Percentiles rank a stretch among this genome's conserved stretches.
Evolutionary conservation across 2,797 vertebrate species (phyloP).

Genomic region (Xenopus petersii): DNA sequence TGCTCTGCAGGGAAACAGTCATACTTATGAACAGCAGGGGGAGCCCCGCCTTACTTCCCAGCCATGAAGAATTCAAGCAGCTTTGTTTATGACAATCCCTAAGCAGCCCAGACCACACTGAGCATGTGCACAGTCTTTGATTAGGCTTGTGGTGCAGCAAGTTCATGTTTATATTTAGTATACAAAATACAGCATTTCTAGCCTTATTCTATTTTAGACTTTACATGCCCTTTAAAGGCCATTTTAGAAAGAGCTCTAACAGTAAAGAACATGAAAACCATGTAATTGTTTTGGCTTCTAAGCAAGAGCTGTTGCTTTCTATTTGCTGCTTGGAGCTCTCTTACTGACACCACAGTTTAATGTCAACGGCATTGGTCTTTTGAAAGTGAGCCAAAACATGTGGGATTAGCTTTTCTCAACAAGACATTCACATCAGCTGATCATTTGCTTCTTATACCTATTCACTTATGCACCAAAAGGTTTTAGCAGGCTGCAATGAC

Average conservation of each 20-base stretch:
- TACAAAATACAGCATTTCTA: too few relatives aligned
- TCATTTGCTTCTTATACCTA: constrained; percentile 14
- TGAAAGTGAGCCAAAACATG: constrained; percentile 17
- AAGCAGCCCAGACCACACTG: too few relatives aligned
- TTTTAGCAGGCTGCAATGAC: constrained; percentile 13
- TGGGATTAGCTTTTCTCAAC: constrained; percentile 21
- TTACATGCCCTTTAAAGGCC: too few relatives aligned
- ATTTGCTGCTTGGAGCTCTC: constrained; percentile 3
- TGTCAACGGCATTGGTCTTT: constrained; percentile 24
- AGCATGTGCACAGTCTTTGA: too few relatives aligned
- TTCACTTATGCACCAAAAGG: constrained; percentile 19
- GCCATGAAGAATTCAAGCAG: too few relatives aligned
- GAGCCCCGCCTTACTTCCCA: too few relatives aligned
- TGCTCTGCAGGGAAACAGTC: too few relatives aligned
- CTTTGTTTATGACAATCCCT: too few relatives aligned
- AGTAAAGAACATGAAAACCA: constrained; percentile 14
- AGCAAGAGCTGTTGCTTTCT: constrained; percentile 14
- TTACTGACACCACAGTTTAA: constrained; percentile 35
- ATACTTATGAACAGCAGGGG: too few relatives aligned
- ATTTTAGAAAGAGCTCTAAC: constrained; percentile 6
- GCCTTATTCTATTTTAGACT: too few relatives aligned
- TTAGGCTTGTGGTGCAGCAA: too few relatives aligned
- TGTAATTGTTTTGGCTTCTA: constrained; percentile 33
- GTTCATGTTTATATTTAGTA: too few relatives aligned
- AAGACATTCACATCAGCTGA: constrained; percentile 25